A percentile compares a stretch with the other conserved stretches of the same genome.
Evolutionary conservation across 1,140 invertebrate genomes (phyloP).

Genomic region (Pollicipes pollicipes): DNA sequence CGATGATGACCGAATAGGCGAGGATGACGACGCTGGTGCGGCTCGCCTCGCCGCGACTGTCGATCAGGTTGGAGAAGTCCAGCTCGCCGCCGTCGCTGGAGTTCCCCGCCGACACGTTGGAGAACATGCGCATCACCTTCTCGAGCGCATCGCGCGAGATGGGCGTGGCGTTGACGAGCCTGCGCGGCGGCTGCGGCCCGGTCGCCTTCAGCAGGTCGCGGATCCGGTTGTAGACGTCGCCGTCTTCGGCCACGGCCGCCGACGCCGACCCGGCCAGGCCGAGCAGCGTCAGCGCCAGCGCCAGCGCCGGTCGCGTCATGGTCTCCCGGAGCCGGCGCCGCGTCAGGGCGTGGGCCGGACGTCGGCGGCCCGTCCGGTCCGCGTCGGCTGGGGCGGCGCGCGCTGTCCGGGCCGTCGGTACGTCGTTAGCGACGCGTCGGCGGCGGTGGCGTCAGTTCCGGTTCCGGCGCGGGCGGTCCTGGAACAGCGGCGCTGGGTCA

Average conservation of each 20-base stretch:
- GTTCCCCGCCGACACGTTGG: not conserved
- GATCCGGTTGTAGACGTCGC: not conserved
- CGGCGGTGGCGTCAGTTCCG: not conserved
- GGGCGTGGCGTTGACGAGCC: not conserved
- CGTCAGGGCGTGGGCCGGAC: too few species aligned
- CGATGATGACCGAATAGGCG: conserved; percentile 26
- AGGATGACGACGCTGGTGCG: conserved; percentile 22
- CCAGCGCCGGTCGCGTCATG: too few species aligned
- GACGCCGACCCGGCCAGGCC: too few species aligned
- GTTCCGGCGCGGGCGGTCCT: not conserved
- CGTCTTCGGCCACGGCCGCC: not conserved
- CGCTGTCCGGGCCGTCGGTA: too few species aligned
- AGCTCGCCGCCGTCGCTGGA: not conserved
- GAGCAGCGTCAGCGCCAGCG: not conserved
- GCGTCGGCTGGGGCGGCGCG: too few species aligned
- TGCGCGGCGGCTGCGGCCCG: too few species aligned
- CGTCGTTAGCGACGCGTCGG: conserved; percentile 1
- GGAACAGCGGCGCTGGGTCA: not conserved
- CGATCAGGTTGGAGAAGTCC: conserved; percentile 5
- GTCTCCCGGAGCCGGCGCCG: too few species aligned
- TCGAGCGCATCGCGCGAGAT: not conserved
- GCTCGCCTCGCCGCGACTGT: conserved; percentile 9
- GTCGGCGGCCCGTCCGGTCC: not conserved
- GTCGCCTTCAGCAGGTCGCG: not conserved
- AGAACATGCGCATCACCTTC: not conserved